Conservation (phyloP, 2,113 vertebrate species). For the Rana temporaria region DNA sequence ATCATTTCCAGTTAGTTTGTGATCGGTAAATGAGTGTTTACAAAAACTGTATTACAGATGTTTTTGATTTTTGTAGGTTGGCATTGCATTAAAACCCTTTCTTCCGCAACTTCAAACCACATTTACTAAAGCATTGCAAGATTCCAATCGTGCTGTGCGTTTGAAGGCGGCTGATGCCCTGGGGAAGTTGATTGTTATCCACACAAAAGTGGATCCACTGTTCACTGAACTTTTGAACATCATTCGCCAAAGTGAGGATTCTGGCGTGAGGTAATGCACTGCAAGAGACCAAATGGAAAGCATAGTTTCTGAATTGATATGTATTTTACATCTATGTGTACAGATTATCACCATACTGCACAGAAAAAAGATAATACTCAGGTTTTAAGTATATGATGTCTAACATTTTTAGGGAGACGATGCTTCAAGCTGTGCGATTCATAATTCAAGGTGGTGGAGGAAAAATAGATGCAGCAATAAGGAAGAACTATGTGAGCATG, state of each 20-base stretch:
- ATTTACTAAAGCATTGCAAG: constrained; percentile 95
- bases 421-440: constrained; percentile 94
- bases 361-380: not conserved
- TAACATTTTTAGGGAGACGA: constrained; percentile 85
- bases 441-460: constrained; percentile 93
- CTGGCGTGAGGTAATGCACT: constrained; percentile 84
- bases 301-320: too few species aligned
- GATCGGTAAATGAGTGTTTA: too few species aligned
- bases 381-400: not conserved
- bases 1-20: not conserved
- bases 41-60: not conserved
- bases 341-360: too few species aligned
- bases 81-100: constrained; percentile 95
- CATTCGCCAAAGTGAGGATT: constrained; percentile 90
- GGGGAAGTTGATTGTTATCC: constrained; percentile 93
- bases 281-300: too few species aligned
- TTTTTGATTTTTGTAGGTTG: constrained; percentile 76
- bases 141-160: constrained; percentile 89
- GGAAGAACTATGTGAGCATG: constrained; percentile 85
- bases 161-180: constrained; percentile 92
- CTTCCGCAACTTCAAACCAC: constrained; percentile 97
- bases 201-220: constrained; percentile 94
- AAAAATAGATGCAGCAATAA: constrained; percentile 89
- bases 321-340: too few species aligned
- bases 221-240: constrained; percentile 91